phyloP scores from a whole-genome alignment of 2,888 invertebrate species.

The Drosophila helvetica region DNA sequence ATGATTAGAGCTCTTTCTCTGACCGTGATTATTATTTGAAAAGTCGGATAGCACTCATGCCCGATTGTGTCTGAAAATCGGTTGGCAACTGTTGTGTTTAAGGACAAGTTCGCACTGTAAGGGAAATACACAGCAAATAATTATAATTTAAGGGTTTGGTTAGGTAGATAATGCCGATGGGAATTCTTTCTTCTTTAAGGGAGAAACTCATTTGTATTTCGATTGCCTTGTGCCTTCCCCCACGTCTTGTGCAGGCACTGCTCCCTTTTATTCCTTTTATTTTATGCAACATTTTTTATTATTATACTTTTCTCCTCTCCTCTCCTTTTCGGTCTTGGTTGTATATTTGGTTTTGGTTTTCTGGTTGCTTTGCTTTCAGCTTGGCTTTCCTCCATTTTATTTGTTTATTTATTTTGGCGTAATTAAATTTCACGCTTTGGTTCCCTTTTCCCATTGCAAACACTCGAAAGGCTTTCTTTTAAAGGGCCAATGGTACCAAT shows the following conservation, averaged over 20 bases:
- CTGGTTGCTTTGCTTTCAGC: constrained; percentile 53
- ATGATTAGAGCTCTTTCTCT: constrained; percentile 43
- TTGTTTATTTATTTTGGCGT: constrained; percentile 69
- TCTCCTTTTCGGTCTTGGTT: constrained; percentile 7
- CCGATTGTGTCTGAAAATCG: constrained; percentile 47
- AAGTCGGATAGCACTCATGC: constrained; percentile 34
- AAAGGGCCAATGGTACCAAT: constrained; percentile 25
- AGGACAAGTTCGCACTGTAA: no score
- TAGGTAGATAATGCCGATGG: constrained; percentile 24
- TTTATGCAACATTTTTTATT: constrained; percentile 37
- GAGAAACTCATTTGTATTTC: constrained; percentile 39
- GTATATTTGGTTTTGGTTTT: constrained; percentile 48
- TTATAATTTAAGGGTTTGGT: constrained; percentile 50
- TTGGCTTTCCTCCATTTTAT: constrained; percentile 49
- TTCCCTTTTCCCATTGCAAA: constrained; percentile 33
- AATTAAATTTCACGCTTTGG: constrained; percentile 71
- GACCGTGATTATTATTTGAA: constrained; percentile 46
- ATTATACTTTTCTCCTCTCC: constrained; percentile 23
- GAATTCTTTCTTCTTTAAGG: constrained; percentile 11
- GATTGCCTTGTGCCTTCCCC: constrained; percentile 16
- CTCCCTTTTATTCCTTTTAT: constrained; percentile 6
- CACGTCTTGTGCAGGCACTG: constrained; percentile 5
- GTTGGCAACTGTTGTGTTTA: constrained; percentile 45
- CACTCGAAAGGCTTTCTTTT: constrained; percentile 45
- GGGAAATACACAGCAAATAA: constrained; percentile 39